Evolutionary conservation across 2,888 invertebrate genomes (phyloP).

Genomic region (Halocaridina rubra): DNA sequence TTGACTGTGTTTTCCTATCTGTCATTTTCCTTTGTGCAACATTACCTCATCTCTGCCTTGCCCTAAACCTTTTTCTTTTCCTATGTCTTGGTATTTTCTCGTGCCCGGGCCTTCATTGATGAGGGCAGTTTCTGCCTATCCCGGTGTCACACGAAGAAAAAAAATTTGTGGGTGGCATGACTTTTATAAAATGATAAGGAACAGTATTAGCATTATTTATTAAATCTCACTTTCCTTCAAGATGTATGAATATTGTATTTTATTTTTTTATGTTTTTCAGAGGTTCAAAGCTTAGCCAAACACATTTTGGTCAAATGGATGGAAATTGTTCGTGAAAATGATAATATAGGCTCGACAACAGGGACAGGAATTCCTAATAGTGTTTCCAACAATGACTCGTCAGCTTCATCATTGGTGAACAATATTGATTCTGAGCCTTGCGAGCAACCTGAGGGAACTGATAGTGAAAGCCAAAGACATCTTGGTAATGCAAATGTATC

Average conservation of each 20-base stretch:
- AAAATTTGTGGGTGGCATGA: no score
- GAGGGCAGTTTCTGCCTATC: no score
- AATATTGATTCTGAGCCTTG: background rate
- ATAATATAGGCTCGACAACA: conserved; percentile 12
- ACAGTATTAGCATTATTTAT: no score
- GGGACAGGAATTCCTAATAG: background rate
- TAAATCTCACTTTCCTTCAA: background rate
- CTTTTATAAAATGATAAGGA: no score
- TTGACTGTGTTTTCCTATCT: no score
- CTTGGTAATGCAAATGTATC: background rate
- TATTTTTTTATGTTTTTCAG: background rate
- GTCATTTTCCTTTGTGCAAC: no score
- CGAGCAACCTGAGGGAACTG: background rate
- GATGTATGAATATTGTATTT: background rate
- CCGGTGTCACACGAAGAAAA: no score
- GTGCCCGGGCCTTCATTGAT: no score
- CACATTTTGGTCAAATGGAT: conserved; percentile 45
- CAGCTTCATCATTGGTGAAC: background rate
- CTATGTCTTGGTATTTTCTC: no score
- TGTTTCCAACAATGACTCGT: background rate
- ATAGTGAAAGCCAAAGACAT: background rate
- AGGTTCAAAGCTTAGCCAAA: conserved; percentile 30
- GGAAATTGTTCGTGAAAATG: conserved; percentile 33
- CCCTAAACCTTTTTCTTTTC: no score
- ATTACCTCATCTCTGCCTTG: no score